Evolutionary conservation across 2,797 vertebrate genomes (phyloP), one percentile per base, ranked within the genome.

Genomic region (Zalophus californianus): DNA sequence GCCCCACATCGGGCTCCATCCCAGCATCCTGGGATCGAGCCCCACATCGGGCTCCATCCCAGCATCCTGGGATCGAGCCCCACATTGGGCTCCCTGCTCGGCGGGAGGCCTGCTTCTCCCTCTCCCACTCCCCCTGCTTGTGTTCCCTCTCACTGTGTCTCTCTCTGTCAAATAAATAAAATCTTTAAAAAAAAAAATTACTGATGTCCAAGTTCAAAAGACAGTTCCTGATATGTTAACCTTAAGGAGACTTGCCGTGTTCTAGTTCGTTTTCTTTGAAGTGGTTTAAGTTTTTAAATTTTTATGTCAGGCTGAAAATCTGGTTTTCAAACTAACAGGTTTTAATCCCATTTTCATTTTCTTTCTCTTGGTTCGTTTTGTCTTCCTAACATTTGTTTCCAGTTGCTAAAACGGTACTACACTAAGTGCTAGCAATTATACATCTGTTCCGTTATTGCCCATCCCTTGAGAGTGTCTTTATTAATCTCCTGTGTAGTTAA

Each of bases 251-350:
- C 21, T 13, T 86, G 23, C 35, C 50, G 10, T 86, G 7, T 75
- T 96, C 52, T 56, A 6, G 4, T 60, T 97, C 62, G 54, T 88
- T 96, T 96, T 96, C 83, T 96, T 88, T 90, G 50, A 92, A 90
- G 29, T 84, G 32, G 20, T 77, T 1, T 78, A 68, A n/a, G 12
- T 48, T 68, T 70, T 32, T 62, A 52, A 85, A 72, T 84, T 10
- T 94, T 72, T 79, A 38, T 77, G 18, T 72, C 35, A 29, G 52
- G 12, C 50, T 89, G 27, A 93, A 96, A 91, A 79, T 91, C 29
- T 50, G 32, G 75, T 88, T 97, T 92, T 85, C 56, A 91, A 92
- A 54, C 93, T 50, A 35, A 62, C 44, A 79, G n/a, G 58, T 82
- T 79, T 92, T 82, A 94, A 21, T 64, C 66, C 58, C 7, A 14